Evolutionary conservation across 2,113 vertebrate genomes (phyloP).

Genomic region (Erpornis zantholeuca): DNA sequence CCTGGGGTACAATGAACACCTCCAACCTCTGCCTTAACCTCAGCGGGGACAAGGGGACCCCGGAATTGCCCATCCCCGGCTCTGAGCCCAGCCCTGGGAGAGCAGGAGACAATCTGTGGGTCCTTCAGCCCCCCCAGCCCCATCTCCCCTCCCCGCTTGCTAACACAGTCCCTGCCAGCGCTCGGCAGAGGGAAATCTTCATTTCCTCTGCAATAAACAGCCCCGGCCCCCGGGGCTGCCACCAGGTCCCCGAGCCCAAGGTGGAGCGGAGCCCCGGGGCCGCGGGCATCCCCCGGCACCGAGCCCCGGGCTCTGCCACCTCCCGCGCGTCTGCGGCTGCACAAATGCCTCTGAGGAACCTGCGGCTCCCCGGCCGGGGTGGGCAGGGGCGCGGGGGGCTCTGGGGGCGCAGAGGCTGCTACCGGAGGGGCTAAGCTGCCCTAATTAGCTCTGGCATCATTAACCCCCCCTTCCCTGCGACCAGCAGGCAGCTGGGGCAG

Average conservation of each 20-base stretch:
- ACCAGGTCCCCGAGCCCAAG: background rate
- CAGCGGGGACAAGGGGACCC: background rate
- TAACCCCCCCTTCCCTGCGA: background rate
- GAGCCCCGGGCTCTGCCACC: background rate
- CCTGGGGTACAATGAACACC: rapidly evolving
- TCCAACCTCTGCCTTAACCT: background rate
- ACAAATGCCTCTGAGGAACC: background rate
- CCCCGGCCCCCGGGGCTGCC: background rate
- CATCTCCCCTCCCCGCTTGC: rapidly evolving
- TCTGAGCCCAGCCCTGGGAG: background rate
- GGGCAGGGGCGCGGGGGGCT: background rate
- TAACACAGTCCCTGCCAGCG: background rate
- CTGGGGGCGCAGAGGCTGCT: background rate
- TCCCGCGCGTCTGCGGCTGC: background rate
- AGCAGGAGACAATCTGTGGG: background rate
- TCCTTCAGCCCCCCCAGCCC: background rate
- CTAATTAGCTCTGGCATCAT: background rate
- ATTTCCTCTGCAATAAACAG: background rate
- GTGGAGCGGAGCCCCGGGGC: background rate
- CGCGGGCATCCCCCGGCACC: background rate
- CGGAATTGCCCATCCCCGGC: background rate
- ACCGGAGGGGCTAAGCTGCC: background rate
- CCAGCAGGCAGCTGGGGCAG: background rate
- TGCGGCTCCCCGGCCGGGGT: background rate
- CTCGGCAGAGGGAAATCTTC: background rate